A percentile compares a stretch with the other conserved stretches of the same genome.
These are phyloP conservation scores for Campylomormyrus numenius DNA, from an alignment of 2,113 vertebrate genomes.

Conservation along the genomic window DNA sequence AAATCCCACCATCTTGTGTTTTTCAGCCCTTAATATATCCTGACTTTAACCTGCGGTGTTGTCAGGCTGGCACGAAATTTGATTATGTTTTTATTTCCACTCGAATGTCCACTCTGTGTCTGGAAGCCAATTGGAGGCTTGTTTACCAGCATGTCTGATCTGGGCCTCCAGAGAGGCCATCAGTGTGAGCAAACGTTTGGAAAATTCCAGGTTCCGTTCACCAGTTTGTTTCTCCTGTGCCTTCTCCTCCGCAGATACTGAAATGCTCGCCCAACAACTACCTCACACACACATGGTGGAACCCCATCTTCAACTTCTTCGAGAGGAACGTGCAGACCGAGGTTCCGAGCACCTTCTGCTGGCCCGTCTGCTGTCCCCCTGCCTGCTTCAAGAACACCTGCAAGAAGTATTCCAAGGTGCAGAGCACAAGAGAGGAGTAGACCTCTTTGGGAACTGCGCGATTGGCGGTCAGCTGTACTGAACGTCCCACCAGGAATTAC, in stretches of 20 bases:
- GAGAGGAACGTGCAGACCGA: constrained; percentile 90
- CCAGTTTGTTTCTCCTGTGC: not conserved
- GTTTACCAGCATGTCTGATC: not conserved
- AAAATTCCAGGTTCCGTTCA: not conserved
- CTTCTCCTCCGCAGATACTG: constrained; percentile 62
- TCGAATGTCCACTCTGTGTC: not conserved
- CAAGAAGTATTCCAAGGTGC: constrained; percentile 90
- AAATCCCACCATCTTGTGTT: not conserved
- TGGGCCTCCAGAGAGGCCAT: not conserved
- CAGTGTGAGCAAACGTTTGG: not conserved
- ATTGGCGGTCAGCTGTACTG: not conserved
- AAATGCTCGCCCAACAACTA: constrained; percentile 88
- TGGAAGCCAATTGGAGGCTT: not conserved
- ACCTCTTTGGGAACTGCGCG: not conserved
- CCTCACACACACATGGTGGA: constrained; percentile 95
- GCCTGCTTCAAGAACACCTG: constrained; percentile 91
- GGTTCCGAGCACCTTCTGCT: constrained; percentile 86
- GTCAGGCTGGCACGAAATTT: not conserved
- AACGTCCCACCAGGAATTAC: not conserved
- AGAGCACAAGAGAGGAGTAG: constrained; percentile 70
- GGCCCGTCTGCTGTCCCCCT: constrained; percentile 86
- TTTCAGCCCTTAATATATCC: not conserved
- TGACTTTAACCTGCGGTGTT: not conserved
- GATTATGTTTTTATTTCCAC: not conserved
- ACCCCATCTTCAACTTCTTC: constrained; percentile 87